A percentile compares a stretch with the other conserved stretches of the same genome.
Evolutionary conservation across 2,888 invertebrate species (phyloP).

Genomic region (Agriotes lineatus): DNA sequence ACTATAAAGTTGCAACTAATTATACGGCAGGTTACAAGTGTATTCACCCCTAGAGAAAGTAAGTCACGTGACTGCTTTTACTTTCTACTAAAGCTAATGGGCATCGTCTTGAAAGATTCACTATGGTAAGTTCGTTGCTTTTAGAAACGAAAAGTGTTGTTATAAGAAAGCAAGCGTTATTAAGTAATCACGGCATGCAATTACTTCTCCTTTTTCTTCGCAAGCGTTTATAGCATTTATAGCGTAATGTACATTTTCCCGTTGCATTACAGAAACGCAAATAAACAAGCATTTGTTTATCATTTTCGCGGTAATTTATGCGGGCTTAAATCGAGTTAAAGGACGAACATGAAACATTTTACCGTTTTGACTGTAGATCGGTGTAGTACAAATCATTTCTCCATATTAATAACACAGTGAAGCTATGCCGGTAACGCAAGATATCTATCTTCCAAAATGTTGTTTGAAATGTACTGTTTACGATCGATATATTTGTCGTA

Average conservation of each 20-base stretch:
- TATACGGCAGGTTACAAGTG: conserved; percentile 35
- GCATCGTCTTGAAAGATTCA: conserved; percentile 21
- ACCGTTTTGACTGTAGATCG: no score
- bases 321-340: no score
- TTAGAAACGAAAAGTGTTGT: conserved; percentile 23
- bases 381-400: no score
- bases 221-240: background rate
- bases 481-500: no score
- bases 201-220: conserved; percentile 6
- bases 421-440: no score
- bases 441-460: no score
- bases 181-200: conserved; percentile 16
- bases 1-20: conserved; percentile 32
- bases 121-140: conserved; percentile 11
- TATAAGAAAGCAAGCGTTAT: conserved; percentile 15
- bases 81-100: conserved; percentile 49
- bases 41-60: conserved; percentile 54
- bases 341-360: no score
- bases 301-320: no score
- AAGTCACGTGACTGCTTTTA: conserved; percentile 55
- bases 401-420: no score
- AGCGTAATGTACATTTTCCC: background rate
- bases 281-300: no score
- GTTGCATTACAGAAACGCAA: no score
- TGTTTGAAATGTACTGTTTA: no score